A percentile compares a stretch with the other conserved stretches of the same genome.
phyloP scores from a whole-genome alignment of 2,797 vertebrate genomes.

The Sciurus vulgaris region DNA sequence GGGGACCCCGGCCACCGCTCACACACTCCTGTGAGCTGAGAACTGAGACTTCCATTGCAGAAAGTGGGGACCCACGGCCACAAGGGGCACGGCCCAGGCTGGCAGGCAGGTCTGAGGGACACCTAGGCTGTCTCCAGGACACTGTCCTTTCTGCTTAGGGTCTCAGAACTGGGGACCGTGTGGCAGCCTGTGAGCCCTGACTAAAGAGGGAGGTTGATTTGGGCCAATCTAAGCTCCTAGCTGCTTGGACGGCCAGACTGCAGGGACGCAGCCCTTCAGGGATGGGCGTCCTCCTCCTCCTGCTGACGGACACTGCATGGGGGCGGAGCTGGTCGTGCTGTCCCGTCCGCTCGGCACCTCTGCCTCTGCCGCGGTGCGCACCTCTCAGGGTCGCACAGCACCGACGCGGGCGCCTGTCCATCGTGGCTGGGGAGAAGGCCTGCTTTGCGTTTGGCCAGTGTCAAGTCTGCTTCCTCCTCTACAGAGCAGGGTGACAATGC shows the following conservation, averaged over 20 bases:
- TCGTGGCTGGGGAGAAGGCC: not conserved
- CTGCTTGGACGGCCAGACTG: not conserved
- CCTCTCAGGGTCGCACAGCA: too few relatives aligned
- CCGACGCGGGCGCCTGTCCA: fast-evolving
- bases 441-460: not conserved
- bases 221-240: not conserved
- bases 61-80: not conserved
- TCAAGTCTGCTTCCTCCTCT: not conserved
- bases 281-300: not conserved
- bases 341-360: not conserved
- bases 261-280: too few relatives aligned
- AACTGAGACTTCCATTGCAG: not conserved
- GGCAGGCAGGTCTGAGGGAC: not conserved
- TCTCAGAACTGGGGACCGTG: not conserved
- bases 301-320: not conserved
- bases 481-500: not conserved
- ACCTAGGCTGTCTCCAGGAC: not conserved
- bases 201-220: not conserved
- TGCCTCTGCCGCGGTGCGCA: fast-evolving
- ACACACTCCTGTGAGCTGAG: not conserved
- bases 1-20: too few relatives aligned
- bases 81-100: too few relatives aligned
- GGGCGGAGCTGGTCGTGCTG: not conserved
- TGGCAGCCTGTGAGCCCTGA: not conserved
- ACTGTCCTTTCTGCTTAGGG: not conserved